These are phyloP conservation scores for Bufo gargarizans DNA, from an alignment of 2,113 vertebrate species.

Conservation along the genomic window DNA sequence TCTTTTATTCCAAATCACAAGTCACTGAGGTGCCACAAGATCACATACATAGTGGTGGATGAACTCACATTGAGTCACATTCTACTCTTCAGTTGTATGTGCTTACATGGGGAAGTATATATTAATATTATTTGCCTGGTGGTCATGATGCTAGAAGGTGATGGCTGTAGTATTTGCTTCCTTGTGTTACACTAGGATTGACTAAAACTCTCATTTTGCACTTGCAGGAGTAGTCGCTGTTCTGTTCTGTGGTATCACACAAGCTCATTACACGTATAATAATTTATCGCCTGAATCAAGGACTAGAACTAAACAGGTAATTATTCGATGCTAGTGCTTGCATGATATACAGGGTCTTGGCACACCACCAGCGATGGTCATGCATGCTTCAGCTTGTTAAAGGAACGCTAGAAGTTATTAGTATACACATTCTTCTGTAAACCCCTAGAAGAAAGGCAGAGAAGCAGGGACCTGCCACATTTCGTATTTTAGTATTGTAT, in stretches of 20 bases:
- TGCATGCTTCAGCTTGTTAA: no score
- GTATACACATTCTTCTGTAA: no score
- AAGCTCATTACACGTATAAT: conserved; percentile 97
- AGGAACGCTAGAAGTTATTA: no score
- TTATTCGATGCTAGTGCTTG: conserved; percentile 17
- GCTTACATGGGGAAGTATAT: background rate
- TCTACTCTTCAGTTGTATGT: background rate
- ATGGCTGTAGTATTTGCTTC: background rate
- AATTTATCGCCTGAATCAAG: conserved; percentile 96
- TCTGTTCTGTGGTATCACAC: conserved; percentile 96
- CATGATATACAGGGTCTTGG: no score
- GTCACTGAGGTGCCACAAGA: no score
- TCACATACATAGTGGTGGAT: background rate
- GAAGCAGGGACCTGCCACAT: no score
- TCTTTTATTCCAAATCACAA: no score
- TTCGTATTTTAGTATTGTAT: no score
- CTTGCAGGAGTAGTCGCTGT: conserved; percentile 91
- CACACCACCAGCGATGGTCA: no score
- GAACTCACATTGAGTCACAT: no score
- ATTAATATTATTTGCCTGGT: background rate
- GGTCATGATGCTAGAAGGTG: background rate
- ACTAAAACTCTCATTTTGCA: background rate
- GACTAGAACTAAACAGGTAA: conserved; percentile 95
- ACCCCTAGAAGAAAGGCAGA: no score
- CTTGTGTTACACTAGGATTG: background rate